Evolutionary conservation across 2,113 vertebrate species (phyloP).

Genomic region (Catagonus wagneri): DNA sequence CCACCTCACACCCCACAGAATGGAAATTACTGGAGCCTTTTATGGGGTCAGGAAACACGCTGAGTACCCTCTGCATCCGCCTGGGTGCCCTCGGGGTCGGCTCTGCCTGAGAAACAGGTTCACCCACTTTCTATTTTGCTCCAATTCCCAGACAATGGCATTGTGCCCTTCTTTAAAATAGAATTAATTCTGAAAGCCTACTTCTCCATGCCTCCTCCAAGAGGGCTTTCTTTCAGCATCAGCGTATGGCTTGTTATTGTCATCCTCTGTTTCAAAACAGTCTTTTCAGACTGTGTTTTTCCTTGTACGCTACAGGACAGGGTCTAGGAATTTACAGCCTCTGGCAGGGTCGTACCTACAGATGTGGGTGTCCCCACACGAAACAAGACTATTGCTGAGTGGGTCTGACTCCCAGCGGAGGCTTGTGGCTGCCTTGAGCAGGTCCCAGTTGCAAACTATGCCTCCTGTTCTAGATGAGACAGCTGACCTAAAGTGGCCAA

Average conservation of each 20-base stretch:
- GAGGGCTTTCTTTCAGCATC: too few species aligned
- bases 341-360: not conserved
- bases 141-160: not conserved
- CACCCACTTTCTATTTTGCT: not conserved
- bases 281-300: not conserved
- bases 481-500: too few species aligned
- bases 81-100: too few species aligned
- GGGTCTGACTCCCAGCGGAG: accelerated
- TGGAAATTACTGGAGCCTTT: not conserved
- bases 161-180: not conserved
- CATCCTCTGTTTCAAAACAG: not conserved
- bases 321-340: not conserved
- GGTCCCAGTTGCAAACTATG: not conserved
- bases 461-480: too few species aligned
- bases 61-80: not conserved
- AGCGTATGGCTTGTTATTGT: too few species aligned
- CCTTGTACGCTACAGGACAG: not conserved
- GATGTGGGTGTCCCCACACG: accelerated
- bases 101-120: not conserved
- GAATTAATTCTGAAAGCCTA: not conserved
- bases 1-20: not conserved
- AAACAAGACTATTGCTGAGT: not conserved
- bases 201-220: not conserved
- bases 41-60: accelerated
- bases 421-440: too few species aligned